These are phyloP conservation scores for Heliothis peltigera DNA, from an alignment of 2,888 invertebrate genomes.

Conservation along the genomic window DNA sequence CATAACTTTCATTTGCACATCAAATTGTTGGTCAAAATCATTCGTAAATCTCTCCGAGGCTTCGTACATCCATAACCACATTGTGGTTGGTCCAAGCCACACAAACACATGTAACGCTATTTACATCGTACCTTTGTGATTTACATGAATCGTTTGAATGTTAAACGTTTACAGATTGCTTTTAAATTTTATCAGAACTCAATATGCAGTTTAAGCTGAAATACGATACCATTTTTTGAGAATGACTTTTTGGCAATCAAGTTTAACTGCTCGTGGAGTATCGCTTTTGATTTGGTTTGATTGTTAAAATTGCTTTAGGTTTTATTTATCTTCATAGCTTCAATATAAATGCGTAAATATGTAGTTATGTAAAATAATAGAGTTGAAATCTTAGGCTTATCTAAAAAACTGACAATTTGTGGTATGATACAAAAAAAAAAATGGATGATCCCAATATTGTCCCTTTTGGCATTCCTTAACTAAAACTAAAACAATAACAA, in stretches of 20 bases:
- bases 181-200: constrained; percentile 69
- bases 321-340: too few species aligned
- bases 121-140: constrained; percentile 83
- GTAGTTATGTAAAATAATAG: too few species aligned
- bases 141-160: constrained; percentile 70
- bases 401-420: too few species aligned
- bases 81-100: constrained; percentile 64
- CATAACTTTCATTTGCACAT: neutral
- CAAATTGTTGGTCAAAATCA: neutral
- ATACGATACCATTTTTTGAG: constrained; percentile 2
- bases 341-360: too few species aligned
- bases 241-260: neutral
- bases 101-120: constrained; percentile 77
- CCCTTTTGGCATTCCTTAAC: constrained; percentile 11
- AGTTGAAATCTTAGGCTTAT: too few species aligned
- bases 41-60: constrained; percentile 10
- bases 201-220: constrained; percentile 42
- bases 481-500: neutral
- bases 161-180: constrained; percentile 68
- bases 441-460: neutral
- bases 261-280: neutral
- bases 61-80: constrained; percentile 29
- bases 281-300: neutral
- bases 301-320: too few species aligned
- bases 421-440: too few species aligned